Evolutionary conservation across 2,113 vertebrate species (phyloP).

Genomic region (Silurus asotus): DNA sequence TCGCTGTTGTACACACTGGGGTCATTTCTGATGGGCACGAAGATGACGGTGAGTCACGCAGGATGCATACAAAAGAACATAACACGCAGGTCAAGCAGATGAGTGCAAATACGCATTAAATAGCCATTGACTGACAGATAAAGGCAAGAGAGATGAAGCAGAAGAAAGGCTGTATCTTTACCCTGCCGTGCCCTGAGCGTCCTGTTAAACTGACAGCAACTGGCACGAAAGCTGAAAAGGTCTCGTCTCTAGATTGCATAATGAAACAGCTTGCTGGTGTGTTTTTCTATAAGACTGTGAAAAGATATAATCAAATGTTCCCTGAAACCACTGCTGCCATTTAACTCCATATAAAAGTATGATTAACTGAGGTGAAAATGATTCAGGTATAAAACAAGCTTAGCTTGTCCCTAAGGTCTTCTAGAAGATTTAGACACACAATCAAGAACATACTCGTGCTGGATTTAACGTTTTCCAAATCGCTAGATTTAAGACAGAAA

Average conservation of each 20-base stretch:
- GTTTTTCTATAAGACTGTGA: background rate
- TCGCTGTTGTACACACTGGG: conserved; percentile 22
- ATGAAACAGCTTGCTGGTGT: conserved; percentile 12
- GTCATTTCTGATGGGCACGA: conserved; percentile 37
- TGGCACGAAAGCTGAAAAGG: conserved; percentile 16
- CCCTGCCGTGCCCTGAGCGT: conserved; percentile 15
- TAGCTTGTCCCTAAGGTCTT: background rate
- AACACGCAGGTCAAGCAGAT: conserved; percentile 39
- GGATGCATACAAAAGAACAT: conserved; percentile 29
- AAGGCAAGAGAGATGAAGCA: conserved; percentile 27
- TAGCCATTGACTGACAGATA: conserved; percentile 43
- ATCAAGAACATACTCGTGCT: background rate
- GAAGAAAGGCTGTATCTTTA: conserved; percentile 32
- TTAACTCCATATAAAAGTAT: background rate
- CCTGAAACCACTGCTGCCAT: conserved; percentile 5
- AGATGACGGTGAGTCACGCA: conserved; percentile 41
- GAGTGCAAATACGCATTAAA: conserved; percentile 41
- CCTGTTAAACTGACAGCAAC: conserved; percentile 27
- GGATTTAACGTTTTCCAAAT: background rate
- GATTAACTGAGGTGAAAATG: background rate
- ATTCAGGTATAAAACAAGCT: background rate
- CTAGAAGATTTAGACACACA: background rate
- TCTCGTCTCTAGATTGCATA: conserved; percentile 12
- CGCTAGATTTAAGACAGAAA: background rate
- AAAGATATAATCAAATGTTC: background rate